Conservation (phyloP, 2,888 invertebrate species). For the Drosophila setosimentum region DNA sequence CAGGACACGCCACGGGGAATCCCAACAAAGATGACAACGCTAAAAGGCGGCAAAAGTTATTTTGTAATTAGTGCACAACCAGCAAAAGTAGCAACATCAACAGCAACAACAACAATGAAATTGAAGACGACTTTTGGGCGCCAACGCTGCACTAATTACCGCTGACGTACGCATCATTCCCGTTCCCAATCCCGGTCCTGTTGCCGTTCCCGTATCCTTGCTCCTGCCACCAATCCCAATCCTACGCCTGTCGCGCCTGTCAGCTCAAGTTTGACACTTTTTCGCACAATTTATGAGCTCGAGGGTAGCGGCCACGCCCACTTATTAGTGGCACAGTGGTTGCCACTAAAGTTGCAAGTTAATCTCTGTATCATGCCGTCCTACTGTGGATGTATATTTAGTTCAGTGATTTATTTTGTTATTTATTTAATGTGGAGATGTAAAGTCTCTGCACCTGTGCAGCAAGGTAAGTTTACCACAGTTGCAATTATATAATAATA, state of each 20-base stretch:
- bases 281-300: slow-evolving; percentile 72
- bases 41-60: slow-evolving; percentile 67
- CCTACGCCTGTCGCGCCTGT: slow-evolving; percentile 52
- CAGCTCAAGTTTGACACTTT: slow-evolving; percentile 80
- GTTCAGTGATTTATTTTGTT: background rate
- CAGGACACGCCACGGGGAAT: slow-evolving; percentile 66
- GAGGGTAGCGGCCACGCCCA: slow-evolving; percentile 23
- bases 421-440: background rate
- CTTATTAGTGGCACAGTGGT: slow-evolving; percentile 44
- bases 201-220: background rate
- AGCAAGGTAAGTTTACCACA: too few species aligned
- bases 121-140: slow-evolving; percentile 73
- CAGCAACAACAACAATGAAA: slow-evolving; percentile 56
- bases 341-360: background rate
- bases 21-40: slow-evolving; percentile 72
- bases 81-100: slow-evolving; percentile 29
- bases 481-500: too few species aligned
- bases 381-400: background rate
- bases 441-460: too few species aligned
- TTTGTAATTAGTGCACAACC: slow-evolving; percentile 75
- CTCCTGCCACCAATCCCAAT: background rate
- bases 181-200: background rate
- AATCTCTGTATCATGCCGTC: background rate
- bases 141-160: slow-evolving; percentile 72
- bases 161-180: slow-evolving; percentile 61